These are phyloP conservation scores for Limnephilus auricula DNA, from an alignment of 2,888 invertebrate genomes.

Conservation along the genomic window DNA sequence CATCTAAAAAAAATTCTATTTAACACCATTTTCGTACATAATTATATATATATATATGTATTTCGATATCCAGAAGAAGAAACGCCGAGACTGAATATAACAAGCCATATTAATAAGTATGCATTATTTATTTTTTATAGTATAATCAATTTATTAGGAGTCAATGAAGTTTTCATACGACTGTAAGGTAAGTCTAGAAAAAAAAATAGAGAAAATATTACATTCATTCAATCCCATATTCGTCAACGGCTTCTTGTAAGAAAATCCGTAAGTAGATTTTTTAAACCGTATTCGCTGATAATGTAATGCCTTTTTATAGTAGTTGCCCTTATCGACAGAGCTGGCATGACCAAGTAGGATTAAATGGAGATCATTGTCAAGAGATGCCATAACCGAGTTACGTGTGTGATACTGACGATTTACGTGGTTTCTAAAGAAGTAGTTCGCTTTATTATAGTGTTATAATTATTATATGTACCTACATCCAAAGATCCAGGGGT, in stretches of 20 bases:
- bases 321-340: background rate
- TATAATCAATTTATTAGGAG: background rate
- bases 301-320: background rate
- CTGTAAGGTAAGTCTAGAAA: no score
- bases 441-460: background rate
- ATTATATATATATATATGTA: no score
- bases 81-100: background rate
- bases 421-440: background rate
- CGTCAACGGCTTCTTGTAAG: background rate
- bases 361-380: background rate
- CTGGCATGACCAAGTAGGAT: background rate
- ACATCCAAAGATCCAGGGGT: background rate
- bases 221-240: background rate
- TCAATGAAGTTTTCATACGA: background rate
- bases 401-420: background rate
- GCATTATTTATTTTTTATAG: background rate
- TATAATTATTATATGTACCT: background rate
- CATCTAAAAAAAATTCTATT: no score
- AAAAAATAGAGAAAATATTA: background rate
- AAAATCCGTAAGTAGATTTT: background rate
- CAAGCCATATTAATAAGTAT: background rate
- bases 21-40: no score
- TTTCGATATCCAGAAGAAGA: background rate
- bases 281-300: background rate
- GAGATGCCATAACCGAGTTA: background rate